These are phyloP conservation scores for Phrixothrix hirtus DNA, from an alignment of 2,888 invertebrate genomes.

Conservation along the genomic window DNA sequence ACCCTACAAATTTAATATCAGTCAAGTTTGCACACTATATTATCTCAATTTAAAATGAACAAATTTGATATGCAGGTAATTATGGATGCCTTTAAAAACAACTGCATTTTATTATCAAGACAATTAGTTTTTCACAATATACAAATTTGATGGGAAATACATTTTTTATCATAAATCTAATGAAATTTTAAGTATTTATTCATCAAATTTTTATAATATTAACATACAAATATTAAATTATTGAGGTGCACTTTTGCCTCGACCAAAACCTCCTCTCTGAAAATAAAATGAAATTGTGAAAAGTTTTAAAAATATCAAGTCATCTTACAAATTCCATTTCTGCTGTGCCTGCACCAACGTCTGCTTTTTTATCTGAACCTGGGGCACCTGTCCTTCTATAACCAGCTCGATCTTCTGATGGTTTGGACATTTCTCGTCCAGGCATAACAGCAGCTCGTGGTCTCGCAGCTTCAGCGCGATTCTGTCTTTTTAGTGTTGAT, in stretches of 20 bases:
- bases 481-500: conserved; percentile 91
- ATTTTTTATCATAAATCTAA: background rate
- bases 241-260: conserved; percentile 64
- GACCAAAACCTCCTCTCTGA: conserved; percentile 81
- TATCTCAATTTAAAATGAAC: too few relatives aligned
- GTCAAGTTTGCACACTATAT: too few relatives aligned
- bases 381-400: conserved; percentile 79
- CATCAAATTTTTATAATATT: conserved; percentile 18
- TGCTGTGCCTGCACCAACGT: conserved; percentile 93
- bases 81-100: too few relatives aligned
- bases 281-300: conserved; percentile 44
- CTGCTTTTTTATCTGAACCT: conserved; percentile 86
- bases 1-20: too few relatives aligned
- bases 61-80: too few relatives aligned
- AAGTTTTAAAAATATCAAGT: too few relatives aligned
- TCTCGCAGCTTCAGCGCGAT: conserved; percentile 81
- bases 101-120: too few relatives aligned
- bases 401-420: conserved; percentile 80
- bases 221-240: conserved; percentile 50
- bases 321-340: conserved; percentile 82
- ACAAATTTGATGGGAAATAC: background rate
- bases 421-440: conserved; percentile 69
- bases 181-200: conserved; percentile 20
- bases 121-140: too few relatives aligned
- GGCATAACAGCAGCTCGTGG: conserved; percentile 73